Evolutionary conservation across 2,113 vertebrate genomes (phyloP), one percentile per base, ranked within the genome.

Genomic region (Eurypyga helias): DNA sequence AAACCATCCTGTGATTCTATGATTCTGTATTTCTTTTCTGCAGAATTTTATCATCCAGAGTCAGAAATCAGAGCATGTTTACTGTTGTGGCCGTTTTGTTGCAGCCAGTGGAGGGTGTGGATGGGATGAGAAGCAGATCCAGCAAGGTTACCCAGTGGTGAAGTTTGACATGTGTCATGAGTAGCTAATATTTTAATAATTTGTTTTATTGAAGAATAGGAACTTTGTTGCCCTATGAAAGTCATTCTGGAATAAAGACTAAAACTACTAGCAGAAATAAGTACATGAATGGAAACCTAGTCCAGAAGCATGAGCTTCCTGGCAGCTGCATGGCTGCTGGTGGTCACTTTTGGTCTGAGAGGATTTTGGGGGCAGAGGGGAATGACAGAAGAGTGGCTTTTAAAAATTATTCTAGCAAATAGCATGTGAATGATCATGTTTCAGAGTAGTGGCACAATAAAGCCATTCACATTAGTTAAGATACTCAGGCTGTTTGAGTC

Each of bases 331-430:
- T 6, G 4, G 24, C 29, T 54, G 25, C 10, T 72, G 20, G 13
- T 58, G 18, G 7, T 16, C 14, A 28, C 7, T 41, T 90, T 72
- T 81, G 9, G 2, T 26, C 25, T 65, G 33, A 49, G 25, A 25
- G 8, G 7, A 17, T 64, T 3, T 29, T 3, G 1, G 1, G 17
- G 3, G 23, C 41, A 41, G 10, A 41, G 7, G 17, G 11, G 31
- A 46, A 17, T 28, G 26, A 28, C 4, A 48, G 15, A 15, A 24
- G 3, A 43, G 29, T 17, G n/a, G 1, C 9, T 49, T 61, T 89
- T 76, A 38, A 9, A 72, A 72, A 28, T 25, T 0, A 24, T 70
- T 70, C 49, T 23, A 34, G 9, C 10, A 34, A 69, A 52, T 67
- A n/a, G 13, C 1, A 2, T 41, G 34, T n/a, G 9, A 4, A 13